Base-by-base conservation (phyloP, 2,888 invertebrate species). In the Tetranychus piercei region DNA sequence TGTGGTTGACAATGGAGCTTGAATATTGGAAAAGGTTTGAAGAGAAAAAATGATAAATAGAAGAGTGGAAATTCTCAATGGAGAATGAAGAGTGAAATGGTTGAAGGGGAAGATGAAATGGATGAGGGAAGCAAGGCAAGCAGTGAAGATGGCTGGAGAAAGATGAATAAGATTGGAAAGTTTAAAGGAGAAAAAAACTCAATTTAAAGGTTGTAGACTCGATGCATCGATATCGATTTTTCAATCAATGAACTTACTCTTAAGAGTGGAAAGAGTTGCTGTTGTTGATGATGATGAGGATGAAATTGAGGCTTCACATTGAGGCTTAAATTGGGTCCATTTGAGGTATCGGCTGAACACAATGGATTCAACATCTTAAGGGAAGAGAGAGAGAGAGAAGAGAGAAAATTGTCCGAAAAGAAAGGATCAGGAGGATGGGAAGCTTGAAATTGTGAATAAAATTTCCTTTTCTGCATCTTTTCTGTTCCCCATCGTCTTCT, bases 311-410 rank as follows among this genome's bases (percentile, higher is more conserved):
- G 55, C 34, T 55, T 55, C 55, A 55, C 15, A 3, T 55, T 55
- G 55, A 55, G 55, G 55, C 55, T 55, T 55, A 55, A 55, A 55
- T 55, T 55, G 55, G 55, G 55, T 55, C 55, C 55, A 55, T 55
- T 55, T 55, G 55, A 55, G 55, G 55, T 55, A 55, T 55, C 55
- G 55, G 1, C 9, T 15, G 55, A 9, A 55, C 55, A 55, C 9
- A 9, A 55, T 9, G 15, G 15, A 15, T 55, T 55, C 15, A 15
- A 55, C 15, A 55, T 55, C 55, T 15, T 15, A 15, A 6, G 55
- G 55, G 4, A 34, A 34, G 55, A 55, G 55, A 55, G 11, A 7
- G 7, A 6, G 55, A 55, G 55, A 55, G 55, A 8, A 8, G 55
- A 55, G 55, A 5, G 3, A 55, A 55, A 55, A 55, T 15, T 55